phyloP scores from a whole-genome alignment of 2,113 vertebrate genomes.

The Hyla sarda region DNA sequence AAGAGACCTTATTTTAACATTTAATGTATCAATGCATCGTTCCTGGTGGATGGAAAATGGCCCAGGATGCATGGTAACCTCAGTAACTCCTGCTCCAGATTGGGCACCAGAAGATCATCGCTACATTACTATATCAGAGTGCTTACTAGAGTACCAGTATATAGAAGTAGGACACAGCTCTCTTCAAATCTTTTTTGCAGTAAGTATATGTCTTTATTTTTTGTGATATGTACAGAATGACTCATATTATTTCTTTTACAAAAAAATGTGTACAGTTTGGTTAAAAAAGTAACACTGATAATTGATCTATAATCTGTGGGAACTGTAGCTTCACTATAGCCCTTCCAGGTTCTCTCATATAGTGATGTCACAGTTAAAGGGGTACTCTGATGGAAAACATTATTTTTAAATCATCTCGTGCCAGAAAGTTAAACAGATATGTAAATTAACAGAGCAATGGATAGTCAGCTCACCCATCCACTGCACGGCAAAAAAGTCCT shows the following conservation, averaged over 20 bases:
- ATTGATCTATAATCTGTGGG: neutral
- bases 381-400: no score
- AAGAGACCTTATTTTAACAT: conserved; percentile 96
- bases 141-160: conserved; percentile 95
- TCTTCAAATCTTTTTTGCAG: conserved; percentile 96
- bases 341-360: neutral
- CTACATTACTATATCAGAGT: conserved; percentile 96
- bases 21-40: conserved; percentile 99
- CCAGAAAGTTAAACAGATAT: no score
- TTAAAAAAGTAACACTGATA: no score
- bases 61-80: conserved; percentile 93
- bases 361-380: neutral
- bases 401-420: no score
- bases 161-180: conserved; percentile 97
- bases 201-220: conserved; percentile 76
- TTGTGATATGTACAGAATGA: neutral
- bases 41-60: conserved; percentile 99
- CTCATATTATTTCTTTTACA: neutral
- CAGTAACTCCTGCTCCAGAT: conserved; percentile 93
- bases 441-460: no score
- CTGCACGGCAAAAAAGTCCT: no score
- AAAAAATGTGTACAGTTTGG: neutral
- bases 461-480: no score
- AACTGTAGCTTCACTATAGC: neutral
- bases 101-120: conserved; percentile 98